Evolutionary conservation across 1,140 invertebrate genomes (phyloP), one percentile per base, ranked within the genome.

Genomic region (Wasmannia auropunctata): DNA sequence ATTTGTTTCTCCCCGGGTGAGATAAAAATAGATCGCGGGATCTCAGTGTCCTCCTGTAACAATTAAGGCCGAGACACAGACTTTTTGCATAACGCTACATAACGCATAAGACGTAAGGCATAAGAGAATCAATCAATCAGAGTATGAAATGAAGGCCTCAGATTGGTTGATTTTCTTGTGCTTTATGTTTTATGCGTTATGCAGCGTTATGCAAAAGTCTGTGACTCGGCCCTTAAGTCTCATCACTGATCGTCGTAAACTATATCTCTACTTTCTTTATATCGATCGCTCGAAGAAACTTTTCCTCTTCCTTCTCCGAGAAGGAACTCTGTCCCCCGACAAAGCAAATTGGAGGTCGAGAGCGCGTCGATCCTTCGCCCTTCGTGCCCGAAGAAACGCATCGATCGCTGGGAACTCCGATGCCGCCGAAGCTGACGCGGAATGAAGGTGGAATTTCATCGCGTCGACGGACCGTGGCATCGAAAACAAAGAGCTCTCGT

Each of bases 381-480:
- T 62, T 46, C 58, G 31, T 37, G 22, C 14, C n/a, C 37, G 37
- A 72, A 81, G 34, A 72, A 72, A 43, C 65, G 77, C 46, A 56
- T 37, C 46, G 46, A 72, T 81, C 67, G 34, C 11, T 31, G 63
- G 19, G 34, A 51, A 40, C 10, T 28, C 25, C 25, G 49, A 43
- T 22, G 63, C 43, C 8, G 62, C 6, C 37, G 49, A 43, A 25
- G 43, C 76, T 4, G 60, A 51, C 7, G 43, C 58, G 79, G 67
- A 81, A 81, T 72, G 49, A 81, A 81, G 51, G 51, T 51, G 67
- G 79, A 83, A 83, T 83, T 83, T 83, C 54, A 83, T 83, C 67
- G 67, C 51, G 67, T 58, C 79, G 79, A 83, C 37, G 62, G 56
- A 85, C 63, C 67, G 43, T 84, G 28, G 56, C 74, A 40, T 84